A percentile compares a stretch with the other conserved stretches of the same genome.
phyloP scores from a whole-genome alignment of 1,140 invertebrate species.

The Trichomalopsis sarcophagae region DNA sequence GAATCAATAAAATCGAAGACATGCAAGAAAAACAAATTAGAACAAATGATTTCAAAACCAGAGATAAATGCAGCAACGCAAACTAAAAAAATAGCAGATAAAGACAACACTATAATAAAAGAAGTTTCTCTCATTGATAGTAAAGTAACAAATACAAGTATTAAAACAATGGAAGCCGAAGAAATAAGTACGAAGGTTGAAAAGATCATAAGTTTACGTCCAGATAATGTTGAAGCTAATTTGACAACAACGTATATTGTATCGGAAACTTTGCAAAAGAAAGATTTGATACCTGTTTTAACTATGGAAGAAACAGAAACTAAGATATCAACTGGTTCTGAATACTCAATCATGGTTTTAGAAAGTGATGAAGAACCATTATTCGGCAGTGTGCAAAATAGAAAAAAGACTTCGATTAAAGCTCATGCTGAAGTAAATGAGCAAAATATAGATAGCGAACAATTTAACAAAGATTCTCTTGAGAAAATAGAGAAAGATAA shows the following conservation, averaged over 20 bases:
- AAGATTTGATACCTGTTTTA: neutral
- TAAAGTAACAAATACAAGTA: neutral
- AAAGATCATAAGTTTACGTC: slow-evolving; percentile 65
- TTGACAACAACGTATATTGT: slow-evolving; percentile 60
- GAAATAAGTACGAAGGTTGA: slow-evolving; percentile 55
- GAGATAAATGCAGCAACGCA: no score
- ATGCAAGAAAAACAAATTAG: neutral
- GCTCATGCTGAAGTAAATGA: neutral
- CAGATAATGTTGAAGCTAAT: slow-evolving; percentile 67
- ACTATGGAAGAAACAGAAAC: neutral
- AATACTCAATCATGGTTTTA: slow-evolving; percentile 12
- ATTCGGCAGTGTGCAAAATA: slow-evolving; percentile 69
- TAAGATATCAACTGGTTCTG: neutral
- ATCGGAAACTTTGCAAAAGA: neutral
- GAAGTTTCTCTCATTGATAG: neutral
- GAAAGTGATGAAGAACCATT: slow-evolving; percentile 60
- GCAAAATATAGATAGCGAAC: neutral
- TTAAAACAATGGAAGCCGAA: neutral
- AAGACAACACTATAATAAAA: neutral
- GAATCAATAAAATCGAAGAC: neutral
- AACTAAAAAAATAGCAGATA: no score
- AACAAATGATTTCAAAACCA: no score
- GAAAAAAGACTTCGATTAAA: slow-evolving; percentile 57
- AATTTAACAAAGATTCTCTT: neutral
- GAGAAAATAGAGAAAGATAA: neutral